A percentile compares a stretch with the other conserved stretches of the same genome.
Evolutionary conservation across 2,797 vertebrate genomes (phyloP).

Genomic region (Anguilla anguilla): DNA sequence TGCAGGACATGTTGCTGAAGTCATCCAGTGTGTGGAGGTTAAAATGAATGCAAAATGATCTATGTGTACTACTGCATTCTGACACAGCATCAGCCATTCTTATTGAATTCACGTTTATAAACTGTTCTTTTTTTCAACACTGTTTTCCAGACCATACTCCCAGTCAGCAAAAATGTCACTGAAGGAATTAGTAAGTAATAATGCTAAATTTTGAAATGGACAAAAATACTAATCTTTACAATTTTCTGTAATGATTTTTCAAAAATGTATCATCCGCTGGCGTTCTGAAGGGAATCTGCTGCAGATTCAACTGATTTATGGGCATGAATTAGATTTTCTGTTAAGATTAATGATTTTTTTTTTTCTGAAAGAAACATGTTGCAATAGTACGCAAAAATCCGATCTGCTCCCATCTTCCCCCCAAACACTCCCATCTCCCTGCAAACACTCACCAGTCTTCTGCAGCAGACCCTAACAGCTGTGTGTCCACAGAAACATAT

Average conservation of each 20-base stretch:
- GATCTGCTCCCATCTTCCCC: too few species aligned
- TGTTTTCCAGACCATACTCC: neutral
- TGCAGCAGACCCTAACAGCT: neutral
- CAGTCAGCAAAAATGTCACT: neutral
- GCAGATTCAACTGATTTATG: neutral
- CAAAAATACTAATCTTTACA: neutral
- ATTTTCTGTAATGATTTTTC: neutral
- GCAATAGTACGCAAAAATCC: neutral
- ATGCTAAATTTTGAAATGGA: neutral
- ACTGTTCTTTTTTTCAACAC: neutral
- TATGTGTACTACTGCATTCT: neutral
- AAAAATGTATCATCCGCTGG: neutral
- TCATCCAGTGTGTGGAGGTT: neutral
- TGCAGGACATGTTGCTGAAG: neutral
- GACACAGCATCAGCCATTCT: neutral
- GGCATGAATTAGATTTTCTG: neutral
- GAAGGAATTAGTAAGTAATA: neutral
- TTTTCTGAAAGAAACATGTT: neutral
- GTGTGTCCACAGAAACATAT: neutral
- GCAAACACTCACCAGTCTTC: too few species aligned
- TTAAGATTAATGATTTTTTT: neutral
- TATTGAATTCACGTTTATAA: neutral
- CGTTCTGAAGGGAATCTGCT: neutral
- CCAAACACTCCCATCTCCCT: too few species aligned
- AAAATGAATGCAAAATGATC: neutral